Evolutionary conservation across 2,797 vertebrate species (phyloP).

Genomic region (Acipenser oxyrinchus): DNA sequence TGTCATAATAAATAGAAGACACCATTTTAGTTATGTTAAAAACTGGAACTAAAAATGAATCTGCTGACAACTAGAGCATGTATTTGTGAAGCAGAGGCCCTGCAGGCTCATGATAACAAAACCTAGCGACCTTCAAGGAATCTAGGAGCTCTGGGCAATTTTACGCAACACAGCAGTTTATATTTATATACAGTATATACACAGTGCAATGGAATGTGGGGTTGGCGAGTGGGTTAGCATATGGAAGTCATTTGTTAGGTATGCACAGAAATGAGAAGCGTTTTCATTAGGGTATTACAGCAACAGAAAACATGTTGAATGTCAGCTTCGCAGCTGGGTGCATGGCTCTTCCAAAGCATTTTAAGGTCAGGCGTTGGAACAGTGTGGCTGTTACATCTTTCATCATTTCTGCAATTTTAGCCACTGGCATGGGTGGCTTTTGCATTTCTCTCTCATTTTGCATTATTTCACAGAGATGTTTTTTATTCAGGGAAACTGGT

Average conservation of each 20-base stretch:
- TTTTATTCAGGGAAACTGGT: too few relatives aligned
- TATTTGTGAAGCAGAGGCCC: too few relatives aligned
- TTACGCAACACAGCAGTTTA: neutral
- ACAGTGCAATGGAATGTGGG: neutral
- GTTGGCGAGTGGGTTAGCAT: neutral
- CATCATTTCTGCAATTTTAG: neutral
- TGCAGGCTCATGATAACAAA: too few relatives aligned
- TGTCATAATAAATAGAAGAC: too few relatives aligned
- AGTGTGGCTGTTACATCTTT: neutral
- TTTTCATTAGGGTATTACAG: neutral
- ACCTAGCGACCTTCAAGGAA: neutral
- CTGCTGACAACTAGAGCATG: too few relatives aligned
- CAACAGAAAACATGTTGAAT: neutral
- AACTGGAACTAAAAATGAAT: too few relatives aligned
- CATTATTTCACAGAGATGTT: too few relatives aligned
- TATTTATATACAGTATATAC: too few relatives aligned
- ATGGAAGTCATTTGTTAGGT: conserved; percentile 4
- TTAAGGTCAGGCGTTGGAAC: neutral
- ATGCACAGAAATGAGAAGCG: neutral
- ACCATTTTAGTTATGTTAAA: too few relatives aligned
- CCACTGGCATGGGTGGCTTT: neutral
- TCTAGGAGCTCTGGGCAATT: neutral
- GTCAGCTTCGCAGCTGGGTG: neutral
- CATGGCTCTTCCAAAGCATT: neutral
- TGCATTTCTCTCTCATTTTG: neutral